These are phyloP conservation scores for Choreutis nemorana DNA, from an alignment of 2,888 invertebrate species.

Conservation along the genomic window DNA sequence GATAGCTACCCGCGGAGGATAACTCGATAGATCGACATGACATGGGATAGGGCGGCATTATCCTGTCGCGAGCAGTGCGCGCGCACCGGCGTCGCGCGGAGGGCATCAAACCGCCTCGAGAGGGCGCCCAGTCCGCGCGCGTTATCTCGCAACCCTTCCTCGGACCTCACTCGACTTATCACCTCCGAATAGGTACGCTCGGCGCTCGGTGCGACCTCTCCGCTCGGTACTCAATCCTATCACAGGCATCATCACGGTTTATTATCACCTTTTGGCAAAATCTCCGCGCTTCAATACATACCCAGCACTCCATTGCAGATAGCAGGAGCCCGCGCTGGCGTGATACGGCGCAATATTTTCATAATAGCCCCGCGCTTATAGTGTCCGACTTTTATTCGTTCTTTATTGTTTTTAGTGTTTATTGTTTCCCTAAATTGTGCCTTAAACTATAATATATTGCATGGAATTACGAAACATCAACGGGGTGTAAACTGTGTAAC, in stretches of 20 bases:
- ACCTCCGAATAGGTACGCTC: constrained; percentile 38
- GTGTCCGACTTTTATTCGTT: constrained; percentile 52
- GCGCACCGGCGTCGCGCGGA: constrained; percentile 58
- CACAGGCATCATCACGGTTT: constrained; percentile 38
- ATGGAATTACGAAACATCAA: constrained; percentile 24
- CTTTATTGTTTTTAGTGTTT: constrained; percentile 58
- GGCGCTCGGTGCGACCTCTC: constrained; percentile 19
- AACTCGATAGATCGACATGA: constrained; percentile 62
- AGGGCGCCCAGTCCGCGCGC: constrained; percentile 56
- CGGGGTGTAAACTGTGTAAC: constrained; percentile 22
- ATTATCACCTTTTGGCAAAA: constrained; percentile 14
- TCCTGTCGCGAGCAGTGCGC: constrained; percentile 43
- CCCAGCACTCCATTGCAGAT: constrained; percentile 25
- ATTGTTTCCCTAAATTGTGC: constrained; percentile 53
- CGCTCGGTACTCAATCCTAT: constrained; percentile 42
- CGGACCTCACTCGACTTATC: constrained; percentile 37
- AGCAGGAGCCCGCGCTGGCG: constrained; percentile 38
- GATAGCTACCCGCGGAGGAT: constrained; percentile 38
- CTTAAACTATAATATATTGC: constrained; percentile 32
- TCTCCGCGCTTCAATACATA: constrained; percentile 8
- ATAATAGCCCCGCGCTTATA: constrained; percentile 24
- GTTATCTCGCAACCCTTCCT: constrained; percentile 21
- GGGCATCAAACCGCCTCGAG: constrained; percentile 60
- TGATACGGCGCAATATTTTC: constrained; percentile 43
- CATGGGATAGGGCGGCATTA: constrained; percentile 56